These are phyloP conservation scores for Drosophila suboccidentalis DNA, from an alignment of 2,888 invertebrate species.

Conservation along the genomic window DNA sequence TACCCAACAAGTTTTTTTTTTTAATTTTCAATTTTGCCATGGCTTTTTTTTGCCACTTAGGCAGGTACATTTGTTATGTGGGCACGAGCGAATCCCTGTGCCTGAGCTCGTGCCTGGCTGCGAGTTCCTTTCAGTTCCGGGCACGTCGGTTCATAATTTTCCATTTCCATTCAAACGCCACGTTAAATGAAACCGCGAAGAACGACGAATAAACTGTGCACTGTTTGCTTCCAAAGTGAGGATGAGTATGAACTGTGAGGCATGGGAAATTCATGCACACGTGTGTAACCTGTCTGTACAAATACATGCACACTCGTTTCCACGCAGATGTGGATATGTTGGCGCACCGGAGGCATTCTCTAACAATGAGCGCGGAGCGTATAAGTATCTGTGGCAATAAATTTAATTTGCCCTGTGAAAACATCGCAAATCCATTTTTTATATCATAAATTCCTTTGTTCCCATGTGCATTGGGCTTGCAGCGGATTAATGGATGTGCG, in stretches of 20 bases:
- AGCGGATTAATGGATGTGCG: constrained; percentile 76
- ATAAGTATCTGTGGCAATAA: constrained; percentile 81
- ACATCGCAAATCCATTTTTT: constrained; percentile 80
- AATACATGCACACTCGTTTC: background rate
- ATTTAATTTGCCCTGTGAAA: constrained; percentile 81
- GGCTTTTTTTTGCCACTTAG: constrained; percentile 69
- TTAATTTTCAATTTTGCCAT: constrained; percentile 62
- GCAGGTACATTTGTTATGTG: constrained; percentile 79
- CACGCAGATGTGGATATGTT: constrained; percentile 13
- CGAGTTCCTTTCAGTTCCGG: constrained; percentile 57
- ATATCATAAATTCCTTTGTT: constrained; percentile 74
- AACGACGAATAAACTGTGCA: constrained; percentile 68
- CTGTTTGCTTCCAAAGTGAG: constrained; percentile 14
- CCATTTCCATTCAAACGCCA: constrained; percentile 70
- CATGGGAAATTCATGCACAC: constrained; percentile 39
- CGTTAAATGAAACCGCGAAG: constrained; percentile 64
- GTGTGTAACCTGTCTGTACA: constrained; percentile 36
- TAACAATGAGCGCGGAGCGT: constrained; percentile 54
- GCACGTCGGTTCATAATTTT: constrained; percentile 78
- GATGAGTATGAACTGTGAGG: constrained; percentile 9
- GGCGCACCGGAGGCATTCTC: constrained; percentile 26
- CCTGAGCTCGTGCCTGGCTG: constrained; percentile 11
- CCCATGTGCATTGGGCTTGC: constrained; percentile 71
- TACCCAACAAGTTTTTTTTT: background rate
- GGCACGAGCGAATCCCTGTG: constrained; percentile 44